These are phyloP conservation scores for Rhinopomastus cyanomelas DNA, from an alignment of 2,113 vertebrate genomes.

Conservation along the genomic window DNA sequence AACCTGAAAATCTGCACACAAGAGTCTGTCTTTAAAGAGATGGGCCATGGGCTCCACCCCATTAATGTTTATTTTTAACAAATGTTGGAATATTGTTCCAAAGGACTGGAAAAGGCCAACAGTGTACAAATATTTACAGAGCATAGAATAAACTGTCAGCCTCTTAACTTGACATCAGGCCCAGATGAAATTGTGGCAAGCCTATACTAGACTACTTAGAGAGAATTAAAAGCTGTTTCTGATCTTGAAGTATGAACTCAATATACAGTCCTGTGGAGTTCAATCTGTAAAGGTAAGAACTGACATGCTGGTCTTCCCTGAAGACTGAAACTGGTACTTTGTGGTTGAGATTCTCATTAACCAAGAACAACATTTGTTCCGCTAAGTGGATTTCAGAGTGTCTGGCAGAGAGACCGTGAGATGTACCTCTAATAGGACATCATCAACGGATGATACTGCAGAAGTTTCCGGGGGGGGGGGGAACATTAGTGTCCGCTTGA, in stretches of 20 bases:
- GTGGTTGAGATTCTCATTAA: not conserved
- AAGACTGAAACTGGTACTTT: not conserved
- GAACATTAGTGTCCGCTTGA: not conserved
- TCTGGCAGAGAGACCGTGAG: not conserved
- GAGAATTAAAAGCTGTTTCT: constrained; percentile 44
- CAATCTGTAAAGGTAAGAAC: not conserved
- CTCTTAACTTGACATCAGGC: constrained; percentile 58
- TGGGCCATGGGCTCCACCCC: not conserved
- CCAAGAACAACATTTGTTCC: not conserved
- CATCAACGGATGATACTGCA: not conserved
- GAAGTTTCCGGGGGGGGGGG: not conserved
- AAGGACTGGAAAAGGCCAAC: constrained; percentile 48
- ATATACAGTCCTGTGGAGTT: not conserved
- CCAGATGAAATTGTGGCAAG: constrained; percentile 34
- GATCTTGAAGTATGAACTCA: not conserved
- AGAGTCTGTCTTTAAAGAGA: not conserved
- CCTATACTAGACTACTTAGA: constrained; percentile 10
- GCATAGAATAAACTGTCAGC: constrained; percentile 58
- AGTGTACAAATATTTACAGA: constrained; percentile 68
- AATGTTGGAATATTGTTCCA: constrained; percentile 55
- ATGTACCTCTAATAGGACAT: not conserved
- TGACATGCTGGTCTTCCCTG: not conserved
- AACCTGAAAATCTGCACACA: not conserved
- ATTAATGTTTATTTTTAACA: constrained; percentile 54
- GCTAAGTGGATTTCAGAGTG: not conserved